Conservation (phyloP, 2,888 invertebrate genomes). For the Calliopum simillimum region DNA sequence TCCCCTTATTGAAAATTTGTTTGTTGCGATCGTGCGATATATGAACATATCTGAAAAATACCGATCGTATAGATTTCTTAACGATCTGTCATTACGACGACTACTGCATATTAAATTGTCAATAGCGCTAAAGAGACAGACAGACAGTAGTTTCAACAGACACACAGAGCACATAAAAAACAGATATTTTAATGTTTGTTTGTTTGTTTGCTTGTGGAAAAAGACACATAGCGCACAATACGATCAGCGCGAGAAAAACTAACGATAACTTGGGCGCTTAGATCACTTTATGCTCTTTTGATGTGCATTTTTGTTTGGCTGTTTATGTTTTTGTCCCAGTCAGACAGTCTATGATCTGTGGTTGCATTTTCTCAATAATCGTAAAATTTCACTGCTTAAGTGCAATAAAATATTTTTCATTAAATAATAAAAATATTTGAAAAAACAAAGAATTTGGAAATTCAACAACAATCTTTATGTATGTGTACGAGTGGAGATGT, state of each 20-base stretch:
- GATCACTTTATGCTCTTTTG: constrained; percentile 6
- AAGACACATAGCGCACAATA: constrained; percentile 1
- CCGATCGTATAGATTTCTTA: constrained; percentile 50
- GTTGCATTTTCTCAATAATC: constrained; percentile 24
- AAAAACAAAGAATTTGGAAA: background rate
- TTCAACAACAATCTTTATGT: background rate
- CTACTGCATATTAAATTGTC: constrained; percentile 35
- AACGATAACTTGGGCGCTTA: constrained; percentile 12
- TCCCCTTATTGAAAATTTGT: constrained; percentile 9
- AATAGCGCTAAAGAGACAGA: constrained; percentile 28
- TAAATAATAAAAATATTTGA: constrained; percentile 5
- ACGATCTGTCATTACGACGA: constrained; percentile 67
- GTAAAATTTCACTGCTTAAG: constrained; percentile 18
- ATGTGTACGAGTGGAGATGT: background rate
- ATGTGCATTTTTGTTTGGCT: background rate
- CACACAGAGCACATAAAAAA: background rate
- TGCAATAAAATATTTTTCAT: constrained; percentile 19
- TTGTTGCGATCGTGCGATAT: constrained; percentile 19
- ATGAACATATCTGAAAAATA: constrained; percentile 19
- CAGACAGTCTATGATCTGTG: background rate
- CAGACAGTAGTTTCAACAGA: background rate
- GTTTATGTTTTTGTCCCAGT: constrained; percentile 3
- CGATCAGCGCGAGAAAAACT: background rate
- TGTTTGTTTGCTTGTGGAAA: constrained; percentile 12
- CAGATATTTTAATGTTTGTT: constrained; percentile 4